A percentile compares a stretch with the other conserved stretches of the same genome.
Conservation (phyloP, 2,797 vertebrate genomes). For the Acanthornis magna region DNA sequence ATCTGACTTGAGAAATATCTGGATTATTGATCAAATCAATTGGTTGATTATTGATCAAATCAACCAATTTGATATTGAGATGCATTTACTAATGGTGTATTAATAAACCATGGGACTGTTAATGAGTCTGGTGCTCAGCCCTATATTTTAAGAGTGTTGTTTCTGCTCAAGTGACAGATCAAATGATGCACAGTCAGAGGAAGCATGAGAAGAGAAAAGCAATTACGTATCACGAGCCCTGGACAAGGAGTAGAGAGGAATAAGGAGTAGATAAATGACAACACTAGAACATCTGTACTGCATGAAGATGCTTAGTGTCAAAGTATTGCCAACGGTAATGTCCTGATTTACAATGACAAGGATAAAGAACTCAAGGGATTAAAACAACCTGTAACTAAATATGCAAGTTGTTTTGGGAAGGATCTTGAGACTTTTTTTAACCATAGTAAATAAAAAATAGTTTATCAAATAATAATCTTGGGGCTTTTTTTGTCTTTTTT, state of each 20-base stretch:
- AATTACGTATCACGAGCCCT: not conserved
- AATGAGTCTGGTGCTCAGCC: not conserved
- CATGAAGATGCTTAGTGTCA: not conserved
- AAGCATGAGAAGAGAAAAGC: not conserved
- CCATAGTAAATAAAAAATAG: accelerated
- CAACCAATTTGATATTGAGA: not conserved
- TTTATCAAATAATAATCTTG: not conserved
- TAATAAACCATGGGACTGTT: not conserved
- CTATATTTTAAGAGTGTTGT: not conserved
- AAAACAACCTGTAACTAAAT: not conserved
- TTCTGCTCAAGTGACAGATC: not conserved
- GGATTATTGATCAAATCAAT: not conserved
- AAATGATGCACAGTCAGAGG: not conserved
- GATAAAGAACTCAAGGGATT: not conserved
- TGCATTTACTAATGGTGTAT: not conserved
- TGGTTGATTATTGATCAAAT: no score
- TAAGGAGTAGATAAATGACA: not conserved
- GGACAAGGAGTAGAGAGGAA: not conserved
- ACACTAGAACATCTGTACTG: not conserved
- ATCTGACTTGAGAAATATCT: not conserved
- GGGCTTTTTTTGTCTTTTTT: not conserved
- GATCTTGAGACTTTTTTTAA: not conserved
- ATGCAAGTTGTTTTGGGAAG: not conserved
- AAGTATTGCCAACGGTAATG: not conserved
- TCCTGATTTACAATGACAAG: accelerated